These are phyloP conservation scores for Acrobasis consociella DNA, from an alignment of 2,888 invertebrate species.

Conservation along the genomic window DNA sequence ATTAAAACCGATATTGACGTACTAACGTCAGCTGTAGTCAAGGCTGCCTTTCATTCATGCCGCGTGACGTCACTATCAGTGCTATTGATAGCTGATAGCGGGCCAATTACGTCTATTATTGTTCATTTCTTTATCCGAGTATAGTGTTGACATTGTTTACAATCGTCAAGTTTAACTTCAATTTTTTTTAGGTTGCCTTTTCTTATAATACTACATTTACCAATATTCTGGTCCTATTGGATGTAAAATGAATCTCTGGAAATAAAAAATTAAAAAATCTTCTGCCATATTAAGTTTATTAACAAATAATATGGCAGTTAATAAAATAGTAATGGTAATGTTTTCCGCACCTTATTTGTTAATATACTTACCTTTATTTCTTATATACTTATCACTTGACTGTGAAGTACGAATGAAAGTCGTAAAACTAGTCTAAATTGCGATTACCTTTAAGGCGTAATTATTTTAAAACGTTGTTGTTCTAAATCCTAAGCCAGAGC, in stretches of 20 bases:
- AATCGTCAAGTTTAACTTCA: not conserved
- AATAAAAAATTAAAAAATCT: too few species aligned
- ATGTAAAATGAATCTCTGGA: too few species aligned
- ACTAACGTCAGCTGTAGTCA: conserved; percentile 46
- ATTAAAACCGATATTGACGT: not conserved
- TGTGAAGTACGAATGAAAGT: not conserved
- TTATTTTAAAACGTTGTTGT: conserved; percentile 2
- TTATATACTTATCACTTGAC: not conserved
- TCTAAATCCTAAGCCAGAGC: too few species aligned
- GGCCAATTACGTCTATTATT: conserved; percentile 23
- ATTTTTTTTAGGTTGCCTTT: too few species aligned
- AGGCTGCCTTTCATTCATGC: conserved; percentile 49
- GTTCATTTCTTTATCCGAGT: not conserved
- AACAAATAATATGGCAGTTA: too few species aligned
- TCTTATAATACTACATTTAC: too few species aligned
- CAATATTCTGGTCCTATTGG: too few species aligned
- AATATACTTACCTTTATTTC: too few species aligned
- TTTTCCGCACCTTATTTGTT: too few species aligned
- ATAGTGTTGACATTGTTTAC: not conserved
- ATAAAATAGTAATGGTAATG: too few species aligned
- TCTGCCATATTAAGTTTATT: too few species aligned
- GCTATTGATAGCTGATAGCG: conserved; percentile 14
- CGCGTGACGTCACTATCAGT: conserved; percentile 20
- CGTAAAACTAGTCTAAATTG: conserved; percentile 13
- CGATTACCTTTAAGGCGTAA: conserved; percentile 10